Evolutionary conservation across 2,113 vertebrate genomes (phyloP).

Genomic region (Microcebus murinus): DNA sequence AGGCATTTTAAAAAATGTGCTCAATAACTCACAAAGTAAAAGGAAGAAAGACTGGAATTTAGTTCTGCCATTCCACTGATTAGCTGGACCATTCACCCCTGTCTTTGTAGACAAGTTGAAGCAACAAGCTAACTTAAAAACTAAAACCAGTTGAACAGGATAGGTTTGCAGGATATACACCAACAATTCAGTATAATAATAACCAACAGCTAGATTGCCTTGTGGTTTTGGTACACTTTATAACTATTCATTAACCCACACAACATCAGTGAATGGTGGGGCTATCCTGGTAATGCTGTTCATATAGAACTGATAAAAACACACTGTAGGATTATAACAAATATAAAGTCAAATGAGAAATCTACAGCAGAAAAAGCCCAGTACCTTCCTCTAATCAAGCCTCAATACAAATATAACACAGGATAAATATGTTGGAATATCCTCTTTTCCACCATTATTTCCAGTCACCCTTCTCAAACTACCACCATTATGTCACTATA

Average conservation of each 20-base stretch:
- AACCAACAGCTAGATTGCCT: conserved; percentile 63
- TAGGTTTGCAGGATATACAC: conserved; percentile 69
- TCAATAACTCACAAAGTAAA: not conserved
- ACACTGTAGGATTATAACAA: not conserved
- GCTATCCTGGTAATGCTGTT: not conserved
- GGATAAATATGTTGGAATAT: not conserved
- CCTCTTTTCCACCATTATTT: not conserved
- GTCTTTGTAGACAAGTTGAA: conserved; percentile 69
- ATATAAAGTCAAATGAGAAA: conserved; percentile 49
- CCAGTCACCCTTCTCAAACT: not conserved
- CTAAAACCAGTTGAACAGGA: conserved; percentile 78
- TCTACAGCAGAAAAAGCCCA: not conserved
- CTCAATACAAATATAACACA: conserved; percentile 30
- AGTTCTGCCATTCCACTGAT: conserved; percentile 38
- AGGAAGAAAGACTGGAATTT: conserved; percentile 38
- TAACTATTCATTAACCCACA: conserved; percentile 74
- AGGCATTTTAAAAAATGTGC: not conserved
- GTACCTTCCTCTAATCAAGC: not conserved
- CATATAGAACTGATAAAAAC: conserved; percentile 23
- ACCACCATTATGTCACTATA: not conserved
- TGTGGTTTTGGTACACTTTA: conserved; percentile 47
- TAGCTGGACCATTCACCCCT: conserved; percentile 41
- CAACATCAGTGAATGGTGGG: conserved; percentile 16
- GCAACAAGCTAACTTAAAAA: conserved; percentile 76
- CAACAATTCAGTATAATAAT: conserved; percentile 74